Conservation (phyloP, 2,888 invertebrate genomes). For the Malachius bipustulatus region DNA sequence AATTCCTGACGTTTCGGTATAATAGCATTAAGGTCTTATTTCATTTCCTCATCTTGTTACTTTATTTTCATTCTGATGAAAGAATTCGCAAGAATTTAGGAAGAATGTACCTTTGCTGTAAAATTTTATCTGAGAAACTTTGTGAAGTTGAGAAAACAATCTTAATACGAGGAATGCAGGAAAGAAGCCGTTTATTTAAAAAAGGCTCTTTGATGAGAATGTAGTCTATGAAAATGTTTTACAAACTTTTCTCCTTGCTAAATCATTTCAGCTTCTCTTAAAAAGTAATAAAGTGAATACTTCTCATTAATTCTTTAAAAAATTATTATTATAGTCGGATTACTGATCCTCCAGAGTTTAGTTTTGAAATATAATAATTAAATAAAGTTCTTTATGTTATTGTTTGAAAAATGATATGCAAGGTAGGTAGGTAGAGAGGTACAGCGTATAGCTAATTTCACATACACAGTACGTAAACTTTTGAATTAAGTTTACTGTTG, state of each 20-base stretch:
- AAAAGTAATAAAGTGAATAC: too few relatives aligned
- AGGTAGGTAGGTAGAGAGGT: too few relatives aligned
- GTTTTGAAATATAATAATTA: too few relatives aligned
- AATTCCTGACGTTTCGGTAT: conserved; percentile 10
- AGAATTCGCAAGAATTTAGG: conserved; percentile 27
- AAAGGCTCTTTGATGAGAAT: conserved; percentile 24
- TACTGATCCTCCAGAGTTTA: too few relatives aligned
- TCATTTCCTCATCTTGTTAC: conserved; percentile 23
- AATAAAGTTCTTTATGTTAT: too few relatives aligned
- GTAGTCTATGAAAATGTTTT: conserved; percentile 27
- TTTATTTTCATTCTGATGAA: conserved; percentile 21
- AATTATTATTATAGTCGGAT: too few relatives aligned
- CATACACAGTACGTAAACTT: too few relatives aligned
- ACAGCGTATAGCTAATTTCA: too few relatives aligned
- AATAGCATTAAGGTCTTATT: conserved; percentile 24
- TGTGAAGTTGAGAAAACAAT: conserved; percentile 30
- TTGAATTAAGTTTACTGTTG: too few relatives aligned
- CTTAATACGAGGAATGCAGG: conserved; percentile 30
- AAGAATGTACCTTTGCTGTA: conserved; percentile 29
- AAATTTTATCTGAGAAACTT: conserved; percentile 31
- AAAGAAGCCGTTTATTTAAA: conserved; percentile 28
- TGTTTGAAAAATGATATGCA: too few relatives aligned
- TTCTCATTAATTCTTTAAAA: too few relatives aligned
- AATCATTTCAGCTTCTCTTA: too few relatives aligned
- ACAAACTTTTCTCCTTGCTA: conserved; percentile 21